Conservation (phyloP, 1,140 invertebrate genomes). For the Drosophila teissieri region DNA sequence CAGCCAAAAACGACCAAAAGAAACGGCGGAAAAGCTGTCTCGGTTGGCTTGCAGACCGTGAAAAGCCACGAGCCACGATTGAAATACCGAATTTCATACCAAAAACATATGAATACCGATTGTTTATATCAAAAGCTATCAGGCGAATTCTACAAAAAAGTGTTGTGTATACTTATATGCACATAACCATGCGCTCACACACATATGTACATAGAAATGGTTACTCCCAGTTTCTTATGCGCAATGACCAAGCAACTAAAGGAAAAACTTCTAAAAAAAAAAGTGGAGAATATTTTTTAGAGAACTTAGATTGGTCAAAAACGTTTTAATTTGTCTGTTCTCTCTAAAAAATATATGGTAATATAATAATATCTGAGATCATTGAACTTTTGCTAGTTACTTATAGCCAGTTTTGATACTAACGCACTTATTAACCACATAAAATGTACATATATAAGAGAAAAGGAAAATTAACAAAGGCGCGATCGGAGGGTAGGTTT, state of each 20-base stretch:
- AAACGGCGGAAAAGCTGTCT: slow-evolving; percentile 78
- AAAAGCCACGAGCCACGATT: slow-evolving; percentile 83
- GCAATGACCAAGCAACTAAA: not conserved
- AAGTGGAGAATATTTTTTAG: not conserved
- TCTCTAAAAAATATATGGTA: too few relatives aligned
- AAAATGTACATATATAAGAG: not conserved
- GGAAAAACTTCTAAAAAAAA: not conserved
- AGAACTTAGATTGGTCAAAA: too few relatives aligned
- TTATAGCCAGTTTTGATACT: not conserved
- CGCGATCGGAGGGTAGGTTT: slow-evolving; percentile 51
- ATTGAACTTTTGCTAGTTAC: slow-evolving; percentile 2
- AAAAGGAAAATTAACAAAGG: slow-evolving; percentile 18
- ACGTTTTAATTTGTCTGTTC: too few relatives aligned
- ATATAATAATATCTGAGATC: not conserved
- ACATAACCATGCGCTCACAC: not conserved
- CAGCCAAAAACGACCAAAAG: slow-evolving; percentile 64
- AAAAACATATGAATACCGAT: slow-evolving; percentile 79
- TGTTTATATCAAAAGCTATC: slow-evolving; percentile 67
- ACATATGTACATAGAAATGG: too few relatives aligned
- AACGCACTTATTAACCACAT: slow-evolving; percentile 1
- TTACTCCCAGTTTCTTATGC: not conserved
- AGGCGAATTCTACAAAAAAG: slow-evolving; percentile 35
- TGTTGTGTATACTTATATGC: not conserved
- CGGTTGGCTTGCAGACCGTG: slow-evolving; percentile 81
- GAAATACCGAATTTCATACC: slow-evolving; percentile 82